Percentiles rank a stretch among this genome's conserved stretches.
Evolutionary conservation across 2,888 invertebrate genomes (phyloP).

Genomic region (Lycophotia porphyrea): DNA sequence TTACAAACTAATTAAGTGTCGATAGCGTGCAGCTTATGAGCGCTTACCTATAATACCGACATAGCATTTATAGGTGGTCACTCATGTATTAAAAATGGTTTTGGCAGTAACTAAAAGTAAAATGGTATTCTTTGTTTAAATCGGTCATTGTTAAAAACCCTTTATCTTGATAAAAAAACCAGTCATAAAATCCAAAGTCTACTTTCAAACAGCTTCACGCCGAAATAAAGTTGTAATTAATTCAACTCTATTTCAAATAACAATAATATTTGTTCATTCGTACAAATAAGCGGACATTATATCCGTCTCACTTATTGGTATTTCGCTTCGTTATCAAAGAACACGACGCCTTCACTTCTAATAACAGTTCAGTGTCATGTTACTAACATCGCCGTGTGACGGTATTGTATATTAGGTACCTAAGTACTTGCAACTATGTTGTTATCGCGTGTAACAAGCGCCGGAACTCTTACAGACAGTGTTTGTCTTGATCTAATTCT

Average conservation of each 20-base stretch:
- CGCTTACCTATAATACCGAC: background rate
- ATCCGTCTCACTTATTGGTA: conserved; percentile 54
- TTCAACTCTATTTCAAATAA: background rate
- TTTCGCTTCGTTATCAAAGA: conserved; percentile 66
- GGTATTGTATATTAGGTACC: conserved; percentile 49
- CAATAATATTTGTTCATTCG: conserved; percentile 29
- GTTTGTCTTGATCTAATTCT: conserved; percentile 49
- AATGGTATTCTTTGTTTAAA: background rate
- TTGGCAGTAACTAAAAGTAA: background rate
- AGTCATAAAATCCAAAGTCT: background rate
- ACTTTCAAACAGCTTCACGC: conserved; percentile 4
- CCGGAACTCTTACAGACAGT: conserved; percentile 52
- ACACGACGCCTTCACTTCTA: conserved; percentile 64
- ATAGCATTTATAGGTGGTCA: background rate
- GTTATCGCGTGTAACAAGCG: conserved; percentile 58
- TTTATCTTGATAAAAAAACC: background rate
- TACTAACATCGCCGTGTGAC: conserved; percentile 59
- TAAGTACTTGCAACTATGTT: conserved; percentile 66
- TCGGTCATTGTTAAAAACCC: background rate
- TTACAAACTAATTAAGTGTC: background rate
- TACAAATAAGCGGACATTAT: conserved; percentile 48
- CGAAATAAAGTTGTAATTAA: no score
- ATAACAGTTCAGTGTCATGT: conserved; percentile 63
- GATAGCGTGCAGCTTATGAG: background rate
- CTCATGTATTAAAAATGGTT: background rate